Percentiles rank a stretch among this genome's conserved stretches.
These are phyloP conservation scores for Aldrovandia affinis DNA, from an alignment of 2,797 vertebrate genomes.

Conservation along the genomic window DNA sequence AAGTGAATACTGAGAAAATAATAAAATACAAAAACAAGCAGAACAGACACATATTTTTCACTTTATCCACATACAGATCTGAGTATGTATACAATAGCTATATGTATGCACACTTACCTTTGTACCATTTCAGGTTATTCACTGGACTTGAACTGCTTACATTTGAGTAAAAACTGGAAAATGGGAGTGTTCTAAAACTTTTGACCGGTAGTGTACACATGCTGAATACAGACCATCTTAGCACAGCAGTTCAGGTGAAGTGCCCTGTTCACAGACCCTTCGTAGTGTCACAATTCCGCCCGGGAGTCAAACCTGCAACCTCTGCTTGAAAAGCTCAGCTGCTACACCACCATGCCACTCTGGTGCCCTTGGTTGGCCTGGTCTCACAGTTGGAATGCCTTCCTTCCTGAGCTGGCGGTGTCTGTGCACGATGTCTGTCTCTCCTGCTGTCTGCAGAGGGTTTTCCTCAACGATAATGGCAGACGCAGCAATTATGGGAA, in stretches of 20 bases:
- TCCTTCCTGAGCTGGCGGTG: background rate
- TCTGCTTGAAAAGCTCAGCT: background rate
- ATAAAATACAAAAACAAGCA: no score
- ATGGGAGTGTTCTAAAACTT: no score
- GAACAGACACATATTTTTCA: background rate
- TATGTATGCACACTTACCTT: no score
- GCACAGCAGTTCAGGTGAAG: background rate
- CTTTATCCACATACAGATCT: background rate
- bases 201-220: no score
- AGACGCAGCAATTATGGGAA: background rate
- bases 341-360: background rate
- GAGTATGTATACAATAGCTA: background rate
- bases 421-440: background rate
- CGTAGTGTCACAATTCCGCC: background rate
- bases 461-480: background rate
- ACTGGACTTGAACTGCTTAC: no score
- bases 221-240: no score
- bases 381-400: background rate
- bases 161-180: no score
- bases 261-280: background rate
- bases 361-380: background rate
- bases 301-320: background rate
- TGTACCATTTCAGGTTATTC: no score
- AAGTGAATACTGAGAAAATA: no score
- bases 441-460: background rate